Evolutionary conservation across 2,113 vertebrate genomes (phyloP).

Genomic region (Egretta garzetta): DNA sequence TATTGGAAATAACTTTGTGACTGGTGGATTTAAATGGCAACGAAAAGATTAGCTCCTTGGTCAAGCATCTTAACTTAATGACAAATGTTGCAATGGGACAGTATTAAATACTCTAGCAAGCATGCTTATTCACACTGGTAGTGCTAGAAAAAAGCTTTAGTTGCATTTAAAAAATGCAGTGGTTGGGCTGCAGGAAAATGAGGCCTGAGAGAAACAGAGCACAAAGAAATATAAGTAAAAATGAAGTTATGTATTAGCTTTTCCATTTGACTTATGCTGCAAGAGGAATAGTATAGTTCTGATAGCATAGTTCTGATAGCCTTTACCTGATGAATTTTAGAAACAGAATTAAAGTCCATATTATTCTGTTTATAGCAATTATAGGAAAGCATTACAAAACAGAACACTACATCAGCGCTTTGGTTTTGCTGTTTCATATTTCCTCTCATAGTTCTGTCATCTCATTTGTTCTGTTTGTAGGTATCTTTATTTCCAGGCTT

Average conservation of each 20-base stretch:
- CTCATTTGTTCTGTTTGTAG: not conserved
- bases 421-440: not conserved
- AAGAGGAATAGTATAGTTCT: not conserved
- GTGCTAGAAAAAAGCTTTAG: not conserved
- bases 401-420: not conserved
- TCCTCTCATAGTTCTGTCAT: not conserved
- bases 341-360: not conserved
- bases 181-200: not conserved
- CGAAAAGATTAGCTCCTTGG: slow-evolving; percentile 38
- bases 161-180: not conserved
- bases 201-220: not conserved
- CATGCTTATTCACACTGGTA: not conserved
- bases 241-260: not conserved
- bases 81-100: not conserved
- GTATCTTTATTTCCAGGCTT: not conserved
- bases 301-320: not conserved
- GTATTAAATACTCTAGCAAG: not conserved
- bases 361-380: not conserved
- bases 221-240: not conserved
- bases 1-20: slow-evolving; percentile 21
- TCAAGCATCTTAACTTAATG: slow-evolving; percentile 48
- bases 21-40: slow-evolving; percentile 29
- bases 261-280: not conserved
- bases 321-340: not conserved
- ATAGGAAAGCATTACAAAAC: not conserved